These are phyloP conservation scores for Carpatolechia fugitivella DNA, from an alignment of 2,888 invertebrate genomes.

Conservation along the genomic window DNA sequence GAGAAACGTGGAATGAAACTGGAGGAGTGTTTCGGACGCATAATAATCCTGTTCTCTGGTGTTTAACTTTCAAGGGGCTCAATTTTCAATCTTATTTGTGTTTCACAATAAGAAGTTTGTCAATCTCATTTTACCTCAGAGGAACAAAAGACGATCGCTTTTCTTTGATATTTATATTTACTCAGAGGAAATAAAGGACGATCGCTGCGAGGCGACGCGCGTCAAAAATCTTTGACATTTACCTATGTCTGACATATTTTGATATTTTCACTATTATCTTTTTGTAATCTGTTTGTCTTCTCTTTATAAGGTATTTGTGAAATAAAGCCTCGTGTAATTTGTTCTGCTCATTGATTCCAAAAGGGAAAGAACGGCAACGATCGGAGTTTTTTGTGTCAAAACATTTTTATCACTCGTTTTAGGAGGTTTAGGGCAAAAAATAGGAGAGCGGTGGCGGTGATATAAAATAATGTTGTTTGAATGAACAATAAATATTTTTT, in stretches of 20 bases:
- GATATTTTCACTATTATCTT: too few species aligned
- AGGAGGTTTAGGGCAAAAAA: not conserved
- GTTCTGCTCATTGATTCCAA: not conserved
- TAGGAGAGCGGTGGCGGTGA: not conserved
- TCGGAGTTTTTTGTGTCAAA: constrained; percentile 13
- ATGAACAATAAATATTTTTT: too few species aligned
- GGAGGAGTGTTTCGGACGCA: not conserved
- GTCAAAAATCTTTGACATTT: too few species aligned
- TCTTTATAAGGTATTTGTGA: too few species aligned
- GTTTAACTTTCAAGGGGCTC: not conserved
- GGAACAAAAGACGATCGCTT: too few species aligned
- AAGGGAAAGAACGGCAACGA: not conserved
- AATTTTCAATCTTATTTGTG: too few species aligned
- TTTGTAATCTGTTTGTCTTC: not conserved
- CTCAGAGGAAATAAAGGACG: too few species aligned
- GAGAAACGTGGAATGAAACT: not conserved
- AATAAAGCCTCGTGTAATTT: not conserved
- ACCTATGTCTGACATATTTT: too few species aligned
- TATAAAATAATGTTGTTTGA: not conserved
- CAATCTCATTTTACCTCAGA: too few species aligned
- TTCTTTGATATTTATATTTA: too few species aligned
- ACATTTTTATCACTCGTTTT: constrained; percentile 14
- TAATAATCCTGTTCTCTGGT: not conserved
- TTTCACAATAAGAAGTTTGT: too few species aligned
- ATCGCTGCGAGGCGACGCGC: too few species aligned